Evolutionary conservation across 1,140 invertebrate species (phyloP).

Genomic region (Pygmarrhopalites habei): DNA sequence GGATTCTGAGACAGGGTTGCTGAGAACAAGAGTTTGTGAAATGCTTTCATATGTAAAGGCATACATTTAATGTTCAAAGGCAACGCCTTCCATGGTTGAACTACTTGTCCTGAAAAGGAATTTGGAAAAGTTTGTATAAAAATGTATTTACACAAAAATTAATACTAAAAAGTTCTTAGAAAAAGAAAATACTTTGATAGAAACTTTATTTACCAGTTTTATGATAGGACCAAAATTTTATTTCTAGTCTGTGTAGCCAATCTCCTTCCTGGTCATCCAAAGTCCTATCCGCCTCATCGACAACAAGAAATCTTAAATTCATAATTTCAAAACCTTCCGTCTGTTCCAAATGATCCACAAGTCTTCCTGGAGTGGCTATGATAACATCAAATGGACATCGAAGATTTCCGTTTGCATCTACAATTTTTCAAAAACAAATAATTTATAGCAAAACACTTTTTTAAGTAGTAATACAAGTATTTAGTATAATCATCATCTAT

Average conservation of each 20-base stretch:
- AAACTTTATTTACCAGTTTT: slow-evolving; percentile 18
- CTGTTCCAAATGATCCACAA: slow-evolving; percentile 83
- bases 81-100: slow-evolving; percentile 44
- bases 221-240: slow-evolving; percentile 36
- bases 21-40: slow-evolving; percentile 91
- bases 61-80: slow-evolving; percentile 43
- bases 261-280: slow-evolving; percentile 84
- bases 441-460: slow-evolving; percentile 42
- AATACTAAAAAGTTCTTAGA: no score
- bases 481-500: slow-evolving; percentile 35
- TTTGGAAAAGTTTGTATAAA: no score
- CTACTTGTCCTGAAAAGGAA: slow-evolving; percentile 5
- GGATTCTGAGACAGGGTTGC: slow-evolving; percentile 94
- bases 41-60: slow-evolving; percentile 47
- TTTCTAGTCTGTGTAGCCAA: slow-evolving; percentile 66
- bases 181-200: no score
- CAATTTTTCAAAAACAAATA: background rate
- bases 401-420: slow-evolving; percentile 25
- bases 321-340: slow-evolving; percentile 78
- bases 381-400: slow-evolving; percentile 62
- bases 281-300: slow-evolving; percentile 89
- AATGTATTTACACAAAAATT: no score
- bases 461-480: slow-evolving; percentile 21
- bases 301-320: slow-evolving; percentile 73
- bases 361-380: slow-evolving; percentile 83